A percentile compares a stretch with the other conserved stretches of the same genome.
Conservation (phyloP, 2,888 invertebrate genomes). For the Chymomyza fuscimana region DNA sequence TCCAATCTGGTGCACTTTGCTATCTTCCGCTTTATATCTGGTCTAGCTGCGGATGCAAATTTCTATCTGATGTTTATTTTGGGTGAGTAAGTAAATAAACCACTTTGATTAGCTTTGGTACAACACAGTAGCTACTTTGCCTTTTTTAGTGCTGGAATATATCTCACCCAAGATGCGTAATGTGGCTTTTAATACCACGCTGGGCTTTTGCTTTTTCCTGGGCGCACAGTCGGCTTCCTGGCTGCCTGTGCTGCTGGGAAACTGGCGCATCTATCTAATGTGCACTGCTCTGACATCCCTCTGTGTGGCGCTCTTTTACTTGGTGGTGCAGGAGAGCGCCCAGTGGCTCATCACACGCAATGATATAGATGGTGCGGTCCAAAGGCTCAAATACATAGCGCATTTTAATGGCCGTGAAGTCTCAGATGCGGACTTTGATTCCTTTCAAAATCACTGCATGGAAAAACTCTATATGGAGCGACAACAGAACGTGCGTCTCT, state of each 20-base stretch:
- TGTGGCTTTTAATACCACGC: slow-evolving; percentile 81
- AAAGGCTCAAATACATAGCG: slow-evolving; percentile 81
- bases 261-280: slow-evolving; percentile 81
- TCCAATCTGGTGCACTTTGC: slow-evolving; percentile 80
- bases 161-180: slow-evolving; percentile 81
- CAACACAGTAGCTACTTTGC: neutral
- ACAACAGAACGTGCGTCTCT: slow-evolving; percentile 50
- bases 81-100: slow-evolving; percentile 76
- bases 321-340: slow-evolving; percentile 82
- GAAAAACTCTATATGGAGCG: slow-evolving; percentile 50
- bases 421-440: slow-evolving; percentile 69
- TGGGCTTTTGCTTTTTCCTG: slow-evolving; percentile 82
- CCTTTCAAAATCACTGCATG: slow-evolving; percentile 66
- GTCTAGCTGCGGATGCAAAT: slow-evolving; percentile 82
- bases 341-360: slow-evolving; percentile 82
- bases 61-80: slow-evolving; percentile 83
- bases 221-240: slow-evolving; percentile 81
- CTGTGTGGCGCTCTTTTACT: slow-evolving; percentile 80
- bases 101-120: neutral
- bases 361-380: slow-evolving; percentile 80
- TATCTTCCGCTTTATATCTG: slow-evolving; percentile 81
- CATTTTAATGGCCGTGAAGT: slow-evolving; percentile 80
- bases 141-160: slow-evolving; percentile 81
- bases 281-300: slow-evolving; percentile 80
- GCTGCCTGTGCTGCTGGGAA: slow-evolving; percentile 79